Evolutionary conservation across 2,888 invertebrate genomes (phyloP).

Genomic region (Flexamia atlantica): DNA sequence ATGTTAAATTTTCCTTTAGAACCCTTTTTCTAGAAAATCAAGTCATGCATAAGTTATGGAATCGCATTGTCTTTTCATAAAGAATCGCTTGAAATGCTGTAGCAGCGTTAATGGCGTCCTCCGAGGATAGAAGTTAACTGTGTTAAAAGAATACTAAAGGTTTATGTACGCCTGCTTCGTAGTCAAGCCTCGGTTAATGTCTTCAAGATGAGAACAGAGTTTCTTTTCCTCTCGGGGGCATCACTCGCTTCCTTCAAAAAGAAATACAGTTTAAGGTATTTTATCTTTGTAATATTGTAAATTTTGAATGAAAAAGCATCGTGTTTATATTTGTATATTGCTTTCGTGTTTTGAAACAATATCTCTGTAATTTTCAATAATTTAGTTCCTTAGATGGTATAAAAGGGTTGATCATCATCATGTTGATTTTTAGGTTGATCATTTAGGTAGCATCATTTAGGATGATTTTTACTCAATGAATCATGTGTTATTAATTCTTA

Average conservation of each 20-base stretch:
- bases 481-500: too few species aligned
- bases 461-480: too few species aligned
- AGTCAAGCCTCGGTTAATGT: conserved; percentile 47
- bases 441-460: too few species aligned
- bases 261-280: not conserved
- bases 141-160: conserved; percentile 50
- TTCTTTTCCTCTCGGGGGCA: not conserved
- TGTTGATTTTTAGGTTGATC: too few species aligned
- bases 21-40: not conserved
- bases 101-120: conserved; percentile 32
- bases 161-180: conserved; percentile 44
- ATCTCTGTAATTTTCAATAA: too few species aligned
- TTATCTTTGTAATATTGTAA: too few species aligned
- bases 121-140: conserved; percentile 41
- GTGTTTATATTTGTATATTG: too few species aligned
- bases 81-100: conserved; percentile 26
- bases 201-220: conserved; percentile 35
- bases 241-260: not conserved
- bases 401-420: too few species aligned
- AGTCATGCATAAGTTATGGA: conserved; percentile 43
- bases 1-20: not conserved
- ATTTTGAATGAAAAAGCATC: too few species aligned
- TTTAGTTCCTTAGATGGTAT: too few species aligned
- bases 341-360: too few species aligned
- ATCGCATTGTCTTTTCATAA: conserved; percentile 30